phyloP scores from a whole-genome alignment of 2,113 vertebrate species.

The Chrysemys picta region DNA sequence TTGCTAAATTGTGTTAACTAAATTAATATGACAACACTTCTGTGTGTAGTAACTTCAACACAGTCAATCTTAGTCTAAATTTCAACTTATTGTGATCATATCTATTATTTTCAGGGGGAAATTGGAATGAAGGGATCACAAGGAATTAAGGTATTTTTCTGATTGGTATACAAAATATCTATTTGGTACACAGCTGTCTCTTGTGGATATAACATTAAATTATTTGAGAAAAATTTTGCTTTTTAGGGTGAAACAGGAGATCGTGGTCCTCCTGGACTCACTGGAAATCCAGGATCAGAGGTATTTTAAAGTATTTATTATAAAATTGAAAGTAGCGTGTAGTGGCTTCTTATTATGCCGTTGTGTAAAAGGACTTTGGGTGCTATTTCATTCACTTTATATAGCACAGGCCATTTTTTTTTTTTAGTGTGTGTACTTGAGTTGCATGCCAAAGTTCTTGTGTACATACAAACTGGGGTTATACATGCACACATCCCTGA shows the following conservation, averaged over 20 bases:
- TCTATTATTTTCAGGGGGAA: slow-evolving; percentile 82
- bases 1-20: neutral
- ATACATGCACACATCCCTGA: neutral
- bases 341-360: neutral
- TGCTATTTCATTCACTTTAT: neutral
- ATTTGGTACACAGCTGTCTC: neutral
- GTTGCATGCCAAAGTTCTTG: neutral
- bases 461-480: neutral
- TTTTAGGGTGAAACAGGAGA: slow-evolving; percentile 84
- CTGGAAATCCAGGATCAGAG: slow-evolving; percentile 86
- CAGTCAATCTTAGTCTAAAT: neutral
- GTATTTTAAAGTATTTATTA: slow-evolving; percentile 70
- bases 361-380: neutral
- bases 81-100: neutral
- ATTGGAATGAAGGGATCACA: slow-evolving; percentile 81
- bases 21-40: neutral
- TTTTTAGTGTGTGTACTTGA: neutral
- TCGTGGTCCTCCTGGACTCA: slow-evolving; percentile 82
- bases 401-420: neutral
- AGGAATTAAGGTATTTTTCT: slow-evolving; percentile 86
- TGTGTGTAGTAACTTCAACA: neutral
- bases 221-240: neutral
- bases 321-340: neutral
- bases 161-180: neutral
- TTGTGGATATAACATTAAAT: neutral